phyloP scores from a whole-genome alignment of 2,113 vertebrate species.

The Bujurquina vittata region DNA sequence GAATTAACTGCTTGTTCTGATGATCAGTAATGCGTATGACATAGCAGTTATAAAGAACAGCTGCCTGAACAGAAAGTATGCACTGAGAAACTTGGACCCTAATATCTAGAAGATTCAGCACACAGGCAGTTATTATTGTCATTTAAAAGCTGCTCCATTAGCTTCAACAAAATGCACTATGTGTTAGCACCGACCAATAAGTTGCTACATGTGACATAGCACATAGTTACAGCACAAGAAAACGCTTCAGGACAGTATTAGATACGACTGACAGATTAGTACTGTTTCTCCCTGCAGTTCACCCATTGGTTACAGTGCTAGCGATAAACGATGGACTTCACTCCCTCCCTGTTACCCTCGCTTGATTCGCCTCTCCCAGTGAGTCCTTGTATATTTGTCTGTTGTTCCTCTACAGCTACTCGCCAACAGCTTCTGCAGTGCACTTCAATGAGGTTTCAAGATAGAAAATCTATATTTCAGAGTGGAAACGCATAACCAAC shows the following conservation, averaged over 20 bases:
- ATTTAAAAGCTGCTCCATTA: background rate
- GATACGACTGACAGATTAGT: constrained; percentile 14
- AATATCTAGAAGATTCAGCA: background rate
- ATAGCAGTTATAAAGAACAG: background rate
- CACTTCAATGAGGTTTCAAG: constrained; percentile 38
- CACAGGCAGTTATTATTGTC: background rate
- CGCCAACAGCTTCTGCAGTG: constrained; percentile 31
- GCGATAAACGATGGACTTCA: constrained; percentile 3
- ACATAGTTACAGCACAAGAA: background rate
- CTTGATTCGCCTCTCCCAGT: constrained; percentile 9
- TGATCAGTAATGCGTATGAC: background rate
- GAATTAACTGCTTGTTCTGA: background rate
- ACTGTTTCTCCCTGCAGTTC: constrained; percentile 2
- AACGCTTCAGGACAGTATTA: constrained; percentile 32
- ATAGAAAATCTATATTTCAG: constrained; percentile 52
- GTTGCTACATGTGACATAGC: background rate
- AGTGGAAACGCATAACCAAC: constrained; percentile 30
- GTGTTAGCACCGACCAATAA: background rate
- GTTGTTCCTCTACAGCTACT: constrained; percentile 11
- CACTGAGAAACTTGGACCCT: background rate
- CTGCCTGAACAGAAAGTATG: too few species aligned
- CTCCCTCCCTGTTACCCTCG: background rate
- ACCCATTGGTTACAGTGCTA: constrained; percentile 19
- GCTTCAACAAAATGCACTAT: background rate
- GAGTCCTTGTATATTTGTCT: background rate